Evolutionary conservation across 2,113 vertebrate genomes (phyloP).

Genomic region (Corvus cornix): DNA sequence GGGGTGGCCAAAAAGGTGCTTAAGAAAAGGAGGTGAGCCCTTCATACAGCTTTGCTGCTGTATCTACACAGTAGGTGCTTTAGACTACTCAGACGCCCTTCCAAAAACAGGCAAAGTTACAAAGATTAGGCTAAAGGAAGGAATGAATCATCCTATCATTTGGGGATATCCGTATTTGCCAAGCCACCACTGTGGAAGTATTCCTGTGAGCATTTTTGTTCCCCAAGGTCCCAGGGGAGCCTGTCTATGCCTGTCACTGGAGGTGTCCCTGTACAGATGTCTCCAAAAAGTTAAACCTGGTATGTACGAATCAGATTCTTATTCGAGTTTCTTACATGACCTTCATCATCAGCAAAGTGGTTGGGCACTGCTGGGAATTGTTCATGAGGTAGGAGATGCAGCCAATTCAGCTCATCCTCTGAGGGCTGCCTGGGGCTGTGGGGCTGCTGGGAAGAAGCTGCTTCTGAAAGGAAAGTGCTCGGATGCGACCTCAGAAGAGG

Average conservation of each 20-base stretch:
- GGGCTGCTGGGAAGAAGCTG: not conserved
- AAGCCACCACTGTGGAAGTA: not conserved
- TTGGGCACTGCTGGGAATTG: not conserved
- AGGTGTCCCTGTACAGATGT: not conserved
- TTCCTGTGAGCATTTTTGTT: not conserved
- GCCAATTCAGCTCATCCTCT: not conserved
- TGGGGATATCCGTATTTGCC: not conserved
- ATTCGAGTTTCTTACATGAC: not conserved
- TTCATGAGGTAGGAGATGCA: not conserved
- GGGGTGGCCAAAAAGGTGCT: not conserved
- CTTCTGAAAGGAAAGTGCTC: not conserved
- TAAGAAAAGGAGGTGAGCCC: not conserved
- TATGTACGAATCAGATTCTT: not conserved
- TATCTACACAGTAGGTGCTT: not conserved
- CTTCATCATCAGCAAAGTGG: not conserved
- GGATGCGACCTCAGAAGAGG: not conserved
- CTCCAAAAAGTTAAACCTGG: not conserved
- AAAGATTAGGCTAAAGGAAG: not conserved
- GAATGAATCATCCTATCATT: not conserved
- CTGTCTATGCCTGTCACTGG: not conserved
- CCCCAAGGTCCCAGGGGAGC: not conserved
- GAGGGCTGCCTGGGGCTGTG: not conserved
- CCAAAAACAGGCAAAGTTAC: not conserved
- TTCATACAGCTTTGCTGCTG: not conserved
- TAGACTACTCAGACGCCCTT: not conserved